Evolutionary conservation across 2,888 invertebrate genomes (phyloP).

Genomic region (Dascillus cervinus): DNA sequence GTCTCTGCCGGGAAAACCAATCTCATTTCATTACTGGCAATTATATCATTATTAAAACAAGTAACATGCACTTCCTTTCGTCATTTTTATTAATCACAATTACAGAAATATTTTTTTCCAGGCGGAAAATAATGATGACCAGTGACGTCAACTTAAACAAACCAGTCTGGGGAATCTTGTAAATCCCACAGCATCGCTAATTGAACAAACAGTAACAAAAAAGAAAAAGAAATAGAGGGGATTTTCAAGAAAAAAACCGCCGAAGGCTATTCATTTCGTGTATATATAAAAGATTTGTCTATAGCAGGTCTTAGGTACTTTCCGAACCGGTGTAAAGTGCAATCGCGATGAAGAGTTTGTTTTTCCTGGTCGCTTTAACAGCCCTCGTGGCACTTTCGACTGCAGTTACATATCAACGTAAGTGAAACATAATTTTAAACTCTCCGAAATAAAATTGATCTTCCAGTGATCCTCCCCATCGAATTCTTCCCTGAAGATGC

Average conservation of each 20-base stretch:
- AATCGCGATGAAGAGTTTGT: conserved; percentile 12
- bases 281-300: background rate
- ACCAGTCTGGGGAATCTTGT: no score
- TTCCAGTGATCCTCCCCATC: no score
- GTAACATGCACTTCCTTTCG: no score
- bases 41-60: no score
- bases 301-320: background rate
- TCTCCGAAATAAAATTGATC: no score
- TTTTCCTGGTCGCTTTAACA: conserved; percentile 6
- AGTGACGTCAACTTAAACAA: no score
- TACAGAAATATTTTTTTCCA: no score
- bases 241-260: background rate
- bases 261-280: background rate
- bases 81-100: no score
- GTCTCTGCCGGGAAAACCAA: no score
- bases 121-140: no score
- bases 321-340: background rate
- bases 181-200: background rate
- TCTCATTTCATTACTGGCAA: no score
- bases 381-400: conserved; percentile 8
- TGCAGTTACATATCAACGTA: conserved; percentile 12
- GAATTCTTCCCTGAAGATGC: conserved; percentile 4
- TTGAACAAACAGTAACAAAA: background rate
- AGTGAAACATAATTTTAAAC: conserved; percentile 6
- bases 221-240: background rate